Conservation (phyloP, 1,140 invertebrate species). For the Pectinophora gossypiella region DNA sequence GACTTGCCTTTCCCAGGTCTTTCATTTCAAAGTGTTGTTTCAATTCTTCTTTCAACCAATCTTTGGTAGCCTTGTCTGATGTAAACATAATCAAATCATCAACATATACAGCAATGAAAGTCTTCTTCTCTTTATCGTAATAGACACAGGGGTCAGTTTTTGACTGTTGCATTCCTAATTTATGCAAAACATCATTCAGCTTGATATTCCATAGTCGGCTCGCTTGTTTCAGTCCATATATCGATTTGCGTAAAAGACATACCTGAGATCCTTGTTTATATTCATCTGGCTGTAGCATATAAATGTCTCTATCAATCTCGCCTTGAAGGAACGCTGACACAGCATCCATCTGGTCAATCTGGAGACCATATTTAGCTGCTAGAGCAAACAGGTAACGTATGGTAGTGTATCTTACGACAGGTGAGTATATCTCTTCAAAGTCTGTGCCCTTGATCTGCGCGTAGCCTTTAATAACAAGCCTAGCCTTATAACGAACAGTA, state of each 20-base stretch:
- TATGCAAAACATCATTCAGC: conserved; percentile 4
- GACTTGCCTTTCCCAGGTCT: not conserved
- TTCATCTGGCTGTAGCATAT: conserved; percentile 43
- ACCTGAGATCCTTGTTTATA: conserved; percentile 8
- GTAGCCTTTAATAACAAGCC: conserved; percentile 35
- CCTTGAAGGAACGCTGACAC: conserved; percentile 35
- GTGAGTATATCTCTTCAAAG: conserved; percentile 27
- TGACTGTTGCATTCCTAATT: conserved; percentile 7
- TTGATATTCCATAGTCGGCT: conserved; percentile 14
- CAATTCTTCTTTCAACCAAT: not conserved
- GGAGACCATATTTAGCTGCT: conserved; percentile 55
- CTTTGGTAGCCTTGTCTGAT: conserved; percentile 5
- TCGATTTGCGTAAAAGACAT: conserved; percentile 16
- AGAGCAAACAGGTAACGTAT: conserved; percentile 57
- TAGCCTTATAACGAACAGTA: conserved; percentile 46
- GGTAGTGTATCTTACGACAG: conserved; percentile 15
- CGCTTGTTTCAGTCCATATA: conserved; percentile 21
- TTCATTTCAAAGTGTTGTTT: conserved; percentile 1
- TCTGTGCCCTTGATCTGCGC: conserved; percentile 46
- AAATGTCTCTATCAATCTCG: conserved; percentile 47
- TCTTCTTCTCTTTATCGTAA: conserved; percentile 2
- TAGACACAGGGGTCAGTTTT: conserved; percentile 23
- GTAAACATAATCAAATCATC: conserved; percentile 28
- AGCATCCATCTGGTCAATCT: conserved; percentile 28
- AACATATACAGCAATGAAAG: conserved; percentile 19